Base-by-base conservation (phyloP, 2,888 invertebrate genomes). In the Crioceris asparagi region DNA sequence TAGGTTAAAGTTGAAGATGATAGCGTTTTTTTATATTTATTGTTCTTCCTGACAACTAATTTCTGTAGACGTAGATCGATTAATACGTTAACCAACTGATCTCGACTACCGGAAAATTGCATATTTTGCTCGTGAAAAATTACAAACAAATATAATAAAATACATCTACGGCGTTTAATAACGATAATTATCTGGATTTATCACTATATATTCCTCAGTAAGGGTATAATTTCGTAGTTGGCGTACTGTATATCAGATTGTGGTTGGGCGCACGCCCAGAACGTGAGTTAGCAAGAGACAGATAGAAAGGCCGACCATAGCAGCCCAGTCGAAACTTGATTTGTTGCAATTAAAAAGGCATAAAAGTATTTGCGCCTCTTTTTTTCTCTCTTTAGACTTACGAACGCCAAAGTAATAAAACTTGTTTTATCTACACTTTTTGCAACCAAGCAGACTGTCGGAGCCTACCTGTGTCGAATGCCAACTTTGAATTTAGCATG, bases 111-210 rank as follows among this genome's bases (percentile, higher is more conserved):
- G 64, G 63, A 65, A 65, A 65, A 65, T 65, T 64, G 65, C 62
- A 65, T 62, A 62, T 60, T 61, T 59, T 60, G 57, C 57, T 55
- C 46, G 54, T 63, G 62, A 64, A 64, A 64, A 65, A 65, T 64
- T 63, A 60, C 59, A 59, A 62, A 59, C 63, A 65, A 65, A 65
- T 61, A 65, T 64, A 62, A 64, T 64, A 64, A 64, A 63, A 57
- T 58, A 56, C 54, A 62, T 62, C 61, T 59, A 54, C 58, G 56
- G 58, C 52, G 57, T 57, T 60, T 65, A 65, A 65, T 65, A 63
- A 65, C 55, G 64, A 65, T 65, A 62, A 65, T 65, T 65, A 65
- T 65, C 63, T 52, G 57, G 58, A 63, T 63, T 64, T 65, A 65
- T 64, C 63, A 63, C 61, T 59, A 61, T 64, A 62, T 62, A 62